A percentile compares a stretch with the other conserved stretches of the same genome.
These are phyloP conservation scores for cattle (Bos taurus) DNA, from an alignment of 2,113 vertebrate species.

Conservation along the genomic window DNA sequence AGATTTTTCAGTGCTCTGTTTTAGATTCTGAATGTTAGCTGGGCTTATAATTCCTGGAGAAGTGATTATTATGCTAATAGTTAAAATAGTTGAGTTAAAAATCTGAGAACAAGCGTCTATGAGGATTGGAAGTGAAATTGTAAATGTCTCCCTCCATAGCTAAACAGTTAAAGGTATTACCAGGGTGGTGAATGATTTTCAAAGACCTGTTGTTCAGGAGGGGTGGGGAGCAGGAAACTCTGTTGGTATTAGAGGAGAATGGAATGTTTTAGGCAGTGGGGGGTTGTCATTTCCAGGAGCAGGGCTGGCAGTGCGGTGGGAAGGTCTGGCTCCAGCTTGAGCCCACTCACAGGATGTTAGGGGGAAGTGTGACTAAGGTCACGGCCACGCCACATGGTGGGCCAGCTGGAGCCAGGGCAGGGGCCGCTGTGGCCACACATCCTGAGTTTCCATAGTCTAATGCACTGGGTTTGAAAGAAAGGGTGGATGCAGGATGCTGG, in stretches of 20 bases:
- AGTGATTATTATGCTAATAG: neutral
- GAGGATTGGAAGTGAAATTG: neutral
- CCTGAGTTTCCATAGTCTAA: constrained; percentile 80
- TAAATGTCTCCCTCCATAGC: constrained; percentile 22
- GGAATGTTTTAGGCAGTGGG: constrained; percentile 87
- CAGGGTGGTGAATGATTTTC: constrained; percentile 77
- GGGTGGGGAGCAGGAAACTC: constrained; percentile 84
- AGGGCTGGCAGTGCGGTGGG: constrained; percentile 77
- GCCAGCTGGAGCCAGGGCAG: constrained; percentile 71
- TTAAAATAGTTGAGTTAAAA: neutral
- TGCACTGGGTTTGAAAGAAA: constrained; percentile 67
- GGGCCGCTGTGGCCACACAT: constrained; percentile 77
- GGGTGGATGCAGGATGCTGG: constrained; percentile 76
- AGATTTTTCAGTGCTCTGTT: neutral
- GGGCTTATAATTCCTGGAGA: constrained; percentile 4
- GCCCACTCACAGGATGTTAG: constrained; percentile 80
- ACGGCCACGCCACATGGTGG: constrained; percentile 66
- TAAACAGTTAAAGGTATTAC: constrained; percentile 86
- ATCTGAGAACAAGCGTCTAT: neutral
- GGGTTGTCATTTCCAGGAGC: constrained; percentile 84
- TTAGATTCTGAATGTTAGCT: neutral
- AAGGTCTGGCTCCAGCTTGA: constrained; percentile 72
- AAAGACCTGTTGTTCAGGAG: constrained; percentile 84
- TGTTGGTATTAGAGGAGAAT: constrained; percentile 79
- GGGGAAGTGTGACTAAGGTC: constrained; percentile 80